These are phyloP conservation scores for Dicyrtomina minuta DNA, from an alignment of 2,888 invertebrate genomes.

Conservation along the genomic window DNA sequence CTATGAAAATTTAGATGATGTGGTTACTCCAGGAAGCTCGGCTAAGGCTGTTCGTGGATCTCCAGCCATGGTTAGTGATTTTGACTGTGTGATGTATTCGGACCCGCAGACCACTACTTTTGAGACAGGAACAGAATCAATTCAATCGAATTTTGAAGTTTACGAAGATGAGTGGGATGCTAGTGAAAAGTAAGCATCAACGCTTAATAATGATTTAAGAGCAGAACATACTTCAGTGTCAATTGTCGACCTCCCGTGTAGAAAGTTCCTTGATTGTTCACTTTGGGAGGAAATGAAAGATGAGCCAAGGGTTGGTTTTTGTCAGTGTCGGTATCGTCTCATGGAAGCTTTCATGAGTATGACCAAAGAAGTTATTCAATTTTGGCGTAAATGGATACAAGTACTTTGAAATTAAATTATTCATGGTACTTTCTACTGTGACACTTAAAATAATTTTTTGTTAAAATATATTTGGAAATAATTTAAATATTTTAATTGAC, in stretches of 20 bases:
- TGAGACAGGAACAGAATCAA: too few relatives aligned
- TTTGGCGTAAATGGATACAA: conserved; percentile 20
- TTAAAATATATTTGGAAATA: neutral
- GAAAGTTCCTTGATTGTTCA: conserved; percentile 16
- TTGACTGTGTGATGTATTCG: too few relatives aligned
- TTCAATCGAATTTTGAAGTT: too few relatives aligned
- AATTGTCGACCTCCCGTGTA: neutral
- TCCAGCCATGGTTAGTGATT: too few relatives aligned
- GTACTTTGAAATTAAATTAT: too few relatives aligned
- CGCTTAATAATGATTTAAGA: neutral
- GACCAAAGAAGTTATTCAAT: conserved; percentile 15
- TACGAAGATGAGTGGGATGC: conserved; percentile 11
- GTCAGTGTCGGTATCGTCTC: conserved; percentile 19
- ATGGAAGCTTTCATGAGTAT: conserved; percentile 26
- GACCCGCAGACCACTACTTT: too few relatives aligned
- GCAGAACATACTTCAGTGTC: too few relatives aligned
- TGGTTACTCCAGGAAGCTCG: too few relatives aligned
- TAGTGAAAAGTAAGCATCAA: neutral
- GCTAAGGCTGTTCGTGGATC: too few relatives aligned
- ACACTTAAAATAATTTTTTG: neutral
- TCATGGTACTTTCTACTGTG: too few relatives aligned
- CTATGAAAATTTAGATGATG: too few relatives aligned
- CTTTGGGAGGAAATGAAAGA: conserved; percentile 22
- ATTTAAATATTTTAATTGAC: too few relatives aligned
- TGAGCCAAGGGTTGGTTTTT: neutral